Conservation (phyloP, 2,797 vertebrate genomes). For the Peromyscus melanophrys region DNA sequence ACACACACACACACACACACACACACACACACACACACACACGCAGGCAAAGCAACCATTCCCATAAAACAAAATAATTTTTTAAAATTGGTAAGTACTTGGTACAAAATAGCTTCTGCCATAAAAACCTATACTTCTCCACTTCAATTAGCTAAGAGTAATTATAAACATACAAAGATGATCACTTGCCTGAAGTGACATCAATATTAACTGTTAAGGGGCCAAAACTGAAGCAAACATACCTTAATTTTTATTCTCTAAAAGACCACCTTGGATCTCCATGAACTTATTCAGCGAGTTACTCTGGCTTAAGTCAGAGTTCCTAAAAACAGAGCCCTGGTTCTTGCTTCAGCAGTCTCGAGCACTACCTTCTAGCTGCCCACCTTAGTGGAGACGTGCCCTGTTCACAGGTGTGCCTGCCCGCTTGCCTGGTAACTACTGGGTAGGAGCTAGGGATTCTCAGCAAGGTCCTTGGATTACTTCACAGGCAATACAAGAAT, state of each 20-base stretch:
- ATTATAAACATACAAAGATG: neutral
- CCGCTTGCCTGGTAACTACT: neutral
- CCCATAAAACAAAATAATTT: neutral
- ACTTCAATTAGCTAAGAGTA: slow-evolving; percentile 43
- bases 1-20: neutral
- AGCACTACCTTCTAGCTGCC: neutral
- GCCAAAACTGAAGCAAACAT: slow-evolving; percentile 24
- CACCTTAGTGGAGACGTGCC: neutral
- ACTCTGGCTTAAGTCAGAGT: slow-evolving; percentile 3
- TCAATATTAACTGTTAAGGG: neutral
- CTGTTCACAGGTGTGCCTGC: neutral
- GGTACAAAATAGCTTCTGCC: neutral
- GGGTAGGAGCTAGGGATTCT: neutral
- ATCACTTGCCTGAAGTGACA: slow-evolving; percentile 27
- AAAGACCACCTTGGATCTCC: neutral
- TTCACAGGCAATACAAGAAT: neutral
- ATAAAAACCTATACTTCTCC: slow-evolving; percentile 36
- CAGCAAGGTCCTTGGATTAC: neutral
- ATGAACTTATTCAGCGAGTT: slow-evolving; percentile 41
- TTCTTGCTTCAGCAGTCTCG: neutral
- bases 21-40: no score
- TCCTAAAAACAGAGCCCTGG: neutral
- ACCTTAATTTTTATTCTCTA: slow-evolving; percentile 5
- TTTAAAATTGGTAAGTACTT: slow-evolving; percentile 29
- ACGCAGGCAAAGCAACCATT: neutral